Conservation (phyloP, 2,797 vertebrate species). For the Diceros bicornis region DNA sequence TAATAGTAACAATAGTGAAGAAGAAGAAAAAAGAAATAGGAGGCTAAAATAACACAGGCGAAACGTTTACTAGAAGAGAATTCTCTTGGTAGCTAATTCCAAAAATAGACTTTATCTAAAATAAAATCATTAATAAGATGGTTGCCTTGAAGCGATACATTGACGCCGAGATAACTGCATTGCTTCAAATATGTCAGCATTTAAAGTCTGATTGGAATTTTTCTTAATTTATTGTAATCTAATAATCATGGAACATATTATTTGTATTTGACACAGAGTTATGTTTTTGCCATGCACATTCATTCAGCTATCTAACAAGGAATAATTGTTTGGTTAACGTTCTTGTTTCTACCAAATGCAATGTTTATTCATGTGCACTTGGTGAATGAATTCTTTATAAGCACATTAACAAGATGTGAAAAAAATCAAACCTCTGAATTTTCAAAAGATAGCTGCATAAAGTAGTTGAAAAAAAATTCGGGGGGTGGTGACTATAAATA, state of each 20-base stretch:
- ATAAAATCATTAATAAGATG: conserved; percentile 76
- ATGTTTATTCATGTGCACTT: conserved; percentile 79
- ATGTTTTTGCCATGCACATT: conserved; percentile 57
- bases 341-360: conserved; percentile 66
- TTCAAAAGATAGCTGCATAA: conserved; percentile 55
- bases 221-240: conserved; percentile 82
- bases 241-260: conserved; percentile 75
- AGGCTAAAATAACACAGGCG: conserved; percentile 46
- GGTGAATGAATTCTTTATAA: conserved; percentile 73
- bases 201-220: conserved; percentile 77
- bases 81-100: conserved; percentile 72
- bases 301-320: conserved; percentile 70
- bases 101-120: conserved; percentile 79
- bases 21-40: conserved; percentile 44
- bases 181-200: conserved; percentile 46
- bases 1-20: conserved; percentile 36
- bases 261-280: conserved; percentile 78
- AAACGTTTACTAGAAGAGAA: conserved; percentile 56
- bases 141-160: conserved; percentile 79
- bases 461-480: conserved; percentile 1
- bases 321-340: conserved; percentile 70
- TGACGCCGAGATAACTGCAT: conserved; percentile 68
- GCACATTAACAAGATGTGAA: conserved; percentile 69
- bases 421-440: conserved; percentile 44
- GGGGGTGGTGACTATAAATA: conserved; percentile 25